Conservation (phyloP, 2,797 vertebrate species). For the Gadopsis marmoratus region DNA sequence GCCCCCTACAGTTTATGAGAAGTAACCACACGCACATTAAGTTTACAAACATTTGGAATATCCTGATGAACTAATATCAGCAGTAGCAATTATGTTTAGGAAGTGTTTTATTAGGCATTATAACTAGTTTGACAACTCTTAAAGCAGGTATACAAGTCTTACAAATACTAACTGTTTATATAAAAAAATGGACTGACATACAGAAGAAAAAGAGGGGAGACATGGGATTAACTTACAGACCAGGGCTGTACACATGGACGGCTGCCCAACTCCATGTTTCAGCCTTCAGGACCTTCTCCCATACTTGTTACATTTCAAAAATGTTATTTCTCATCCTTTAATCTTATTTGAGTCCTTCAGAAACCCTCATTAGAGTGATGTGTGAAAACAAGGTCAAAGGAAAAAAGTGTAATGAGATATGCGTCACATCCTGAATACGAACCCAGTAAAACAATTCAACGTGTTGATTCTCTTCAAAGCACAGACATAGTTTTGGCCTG, state of each 20-base stretch:
- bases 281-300: slow-evolving; percentile 6
- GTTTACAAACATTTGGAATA: slow-evolving; percentile 55
- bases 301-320: slow-evolving; percentile 23
- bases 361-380: slow-evolving; percentile 19
- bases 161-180: slow-evolving; percentile 71
- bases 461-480: slow-evolving; percentile 11
- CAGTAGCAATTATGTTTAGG: slow-evolving; percentile 43
- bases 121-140: slow-evolving; percentile 63
- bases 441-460: slow-evolving; percentile 12
- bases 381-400: slow-evolving; percentile 33
- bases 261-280: slow-evolving; percentile 27
- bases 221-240: slow-evolving; percentile 19
- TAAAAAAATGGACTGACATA: slow-evolving; percentile 47
- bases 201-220: slow-evolving; percentile 32
- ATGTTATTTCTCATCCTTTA: slow-evolving; percentile 13
- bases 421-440: slow-evolving; percentile 12
- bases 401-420: slow-evolving; percentile 25
- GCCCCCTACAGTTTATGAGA: slow-evolving; percentile 68
- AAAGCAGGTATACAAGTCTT: slow-evolving; percentile 72
- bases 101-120: slow-evolving; percentile 50
- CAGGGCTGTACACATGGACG: slow-evolving; percentile 58
- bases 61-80: slow-evolving; percentile 56
- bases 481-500: not conserved
- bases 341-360: slow-evolving; percentile 14
- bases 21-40: slow-evolving; percentile 68